Percentiles rank a stretch among this genome's conserved stretches.
phyloP scores from a whole-genome alignment of 2,797 vertebrate genomes.

The Mormyrus proboscirostris region DNA sequence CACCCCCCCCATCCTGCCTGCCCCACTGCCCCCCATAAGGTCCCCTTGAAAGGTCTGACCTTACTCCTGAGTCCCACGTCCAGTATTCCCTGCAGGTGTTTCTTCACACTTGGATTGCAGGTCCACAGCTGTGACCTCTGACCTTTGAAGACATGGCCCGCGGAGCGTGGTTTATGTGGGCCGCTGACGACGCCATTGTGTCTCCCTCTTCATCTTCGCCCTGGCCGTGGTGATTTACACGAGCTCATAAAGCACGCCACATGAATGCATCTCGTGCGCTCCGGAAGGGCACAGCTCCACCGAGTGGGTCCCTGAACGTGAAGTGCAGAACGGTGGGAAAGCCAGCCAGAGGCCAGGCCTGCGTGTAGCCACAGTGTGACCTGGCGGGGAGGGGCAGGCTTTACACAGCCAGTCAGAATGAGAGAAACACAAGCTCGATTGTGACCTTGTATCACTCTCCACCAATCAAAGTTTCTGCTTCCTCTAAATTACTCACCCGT shows the following conservation, averaged over 20 bases:
- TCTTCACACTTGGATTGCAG: conserved; percentile 26
- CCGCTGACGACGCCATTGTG: not conserved
- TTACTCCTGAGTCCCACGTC: conserved; percentile 19
- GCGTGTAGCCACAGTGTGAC: not conserved
- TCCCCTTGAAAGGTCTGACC: conserved; percentile 23
- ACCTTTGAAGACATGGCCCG: not conserved
- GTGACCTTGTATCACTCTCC: not conserved
- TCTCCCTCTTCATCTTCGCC: not conserved
- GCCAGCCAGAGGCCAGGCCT: not conserved
- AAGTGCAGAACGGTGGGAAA: too few species aligned
- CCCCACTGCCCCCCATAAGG: conserved; percentile 22
- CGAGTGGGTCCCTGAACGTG: too few species aligned
- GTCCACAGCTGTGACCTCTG: conserved; percentile 29
- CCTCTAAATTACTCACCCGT: not conserved
- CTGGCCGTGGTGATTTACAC: not conserved
- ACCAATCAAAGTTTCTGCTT: not conserved
- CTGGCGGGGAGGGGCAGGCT: not conserved
- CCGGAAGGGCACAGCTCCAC: too few species aligned
- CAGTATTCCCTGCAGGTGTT: conserved; percentile 31
- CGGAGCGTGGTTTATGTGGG: not conserved
- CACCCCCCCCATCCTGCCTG: conserved; percentile 10
- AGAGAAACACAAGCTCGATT: not conserved
- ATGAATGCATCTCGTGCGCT: not conserved
- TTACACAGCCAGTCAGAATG: not conserved
- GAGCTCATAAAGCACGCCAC: not conserved